Evolutionary conservation across 2,797 vertebrate species (phyloP), one percentile per base, ranked within the genome.

Genomic region (Myotis findleyi): DNA sequence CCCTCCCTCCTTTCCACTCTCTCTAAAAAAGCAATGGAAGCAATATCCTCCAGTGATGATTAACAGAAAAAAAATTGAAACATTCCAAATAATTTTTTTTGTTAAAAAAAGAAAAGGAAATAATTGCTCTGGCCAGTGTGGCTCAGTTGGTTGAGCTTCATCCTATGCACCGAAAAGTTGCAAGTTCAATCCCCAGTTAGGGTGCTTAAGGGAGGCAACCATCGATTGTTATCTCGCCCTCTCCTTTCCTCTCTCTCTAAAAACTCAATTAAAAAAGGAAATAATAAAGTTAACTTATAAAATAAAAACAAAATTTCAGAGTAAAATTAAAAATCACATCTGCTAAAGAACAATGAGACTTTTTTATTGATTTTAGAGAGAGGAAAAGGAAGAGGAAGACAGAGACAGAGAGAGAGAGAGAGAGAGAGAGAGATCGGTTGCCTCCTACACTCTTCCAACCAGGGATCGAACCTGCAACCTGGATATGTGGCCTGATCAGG

Each of bases 31-130:
- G 57, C 57, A 62, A 27, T 62, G 25, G 57, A 62, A 62, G 57
- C 57, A 62, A 62, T 62, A 62, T 30, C 57, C 25, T 62, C 25
- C 25, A 30, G 25, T 30, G 25, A 62, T 12, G 12, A 30, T 62
- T 62, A 62, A 62, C 57, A 62, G 27, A 30, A 27, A 62, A 62
- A 27, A 30, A 12, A 62, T 87, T 92, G 87, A 95, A 94, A 87
- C 33, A 57, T 84, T 14, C 51, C 69, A 94, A 94, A 83, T 73
- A 62, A 76, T 75, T 27, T 1, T n/a, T 72, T 68, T 69, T 21
- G 20, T 36, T 36, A 20, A 59, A 91, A 64, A 75, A 66, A 47
- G 30, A 72, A 57, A 47, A 47, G 47, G 47, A 47, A 47, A 59
- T 27, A 62, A 62, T 30, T 62, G 57, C 57, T 62, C 25, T 30